phyloP scores from a whole-genome alignment of 2,797 vertebrate species.

The Lepidocolaptes lacrymiger region DNA sequence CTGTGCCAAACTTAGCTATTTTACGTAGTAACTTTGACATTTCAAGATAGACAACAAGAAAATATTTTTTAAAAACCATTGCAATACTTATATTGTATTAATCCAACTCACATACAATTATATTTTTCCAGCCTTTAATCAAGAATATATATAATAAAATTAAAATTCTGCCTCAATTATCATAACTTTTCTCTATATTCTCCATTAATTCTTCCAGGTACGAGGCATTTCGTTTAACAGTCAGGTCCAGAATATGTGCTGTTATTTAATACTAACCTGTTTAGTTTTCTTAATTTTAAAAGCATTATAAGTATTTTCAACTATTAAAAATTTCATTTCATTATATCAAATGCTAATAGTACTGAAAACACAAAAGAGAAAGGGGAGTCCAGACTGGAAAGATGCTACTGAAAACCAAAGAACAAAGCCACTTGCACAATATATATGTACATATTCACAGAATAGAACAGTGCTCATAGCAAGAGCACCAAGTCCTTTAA shows the following conservation, averaged over 20 bases:
- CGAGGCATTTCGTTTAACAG: neutral
- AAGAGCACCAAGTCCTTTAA: neutral
- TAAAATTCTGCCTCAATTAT: neutral
- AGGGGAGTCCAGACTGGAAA: neutral
- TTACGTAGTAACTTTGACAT: neutral
- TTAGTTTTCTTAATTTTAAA: neutral
- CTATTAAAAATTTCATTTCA: neutral
- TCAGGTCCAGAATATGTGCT: neutral
- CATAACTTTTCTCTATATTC: neutral
- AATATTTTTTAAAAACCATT: neutral
- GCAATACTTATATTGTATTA: neutral
- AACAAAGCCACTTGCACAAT: neutral
- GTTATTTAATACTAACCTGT: neutral
- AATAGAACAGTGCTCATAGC: neutral
- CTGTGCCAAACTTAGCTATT: neutral
- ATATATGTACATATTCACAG: neutral
- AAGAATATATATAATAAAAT: neutral
- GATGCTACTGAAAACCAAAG: neutral
- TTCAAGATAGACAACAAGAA: neutral
- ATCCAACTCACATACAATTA: neutral
- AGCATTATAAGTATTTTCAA: neutral
- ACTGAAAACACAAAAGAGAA: neutral
- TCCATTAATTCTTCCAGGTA: neutral
- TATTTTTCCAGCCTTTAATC: neutral
- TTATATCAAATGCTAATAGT: neutral